Base-by-base conservation (phyloP, 2,888 invertebrate genomes). In the Phyto melanocephala region DNA sequence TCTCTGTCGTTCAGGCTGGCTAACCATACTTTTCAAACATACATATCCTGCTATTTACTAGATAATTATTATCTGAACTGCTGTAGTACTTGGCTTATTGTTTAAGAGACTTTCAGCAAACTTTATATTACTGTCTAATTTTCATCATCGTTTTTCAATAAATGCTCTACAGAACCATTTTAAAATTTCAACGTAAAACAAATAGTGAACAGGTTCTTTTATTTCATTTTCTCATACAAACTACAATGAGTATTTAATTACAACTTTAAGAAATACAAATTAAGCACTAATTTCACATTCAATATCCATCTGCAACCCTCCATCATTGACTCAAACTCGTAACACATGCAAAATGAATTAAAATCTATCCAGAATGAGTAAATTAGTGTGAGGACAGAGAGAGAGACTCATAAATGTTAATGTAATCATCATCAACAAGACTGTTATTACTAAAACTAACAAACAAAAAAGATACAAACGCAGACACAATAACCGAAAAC, bases 211-310 rank as follows among this genome's bases (percentile, higher is more conserved):
- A 6, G n/a, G n/a, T n/a, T n/a, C 28, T 28, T 28, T 28, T 5
- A 28, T 5, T 5, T 5, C 3, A 5, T 28, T 28, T 28, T 28
- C 6, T 28, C 28, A 3, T 28, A 28, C 28, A 28, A 6, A 28
- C 28, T 5, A 67, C 52, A 76, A 60, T 76, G 70, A 76, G 33
- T 42, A 52, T 40, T 81, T 71, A 71, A 81, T 76, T 71, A 76
- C 37, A 71, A 76, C 1, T 76, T 52, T 15, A 60, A 58, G 52
- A 60, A 54, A 67, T 40, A 68, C 45, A 60, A 72, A 77, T 77
- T 67, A 71, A 76, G 45, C 71, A 65, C 65, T 81, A 52, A 71
- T 76, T 47, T 67, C n/a, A 42, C 28, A 62, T 45, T 37, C 20
- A 74, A 45, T 60, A 20, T 7, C 5, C n/a, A 22, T 22, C 3